Percentiles rank a stretch among this genome's conserved stretches.
Evolutionary conservation across 1,140 invertebrate genomes (phyloP).

Genomic region (Brachystomella parvula): DNA sequence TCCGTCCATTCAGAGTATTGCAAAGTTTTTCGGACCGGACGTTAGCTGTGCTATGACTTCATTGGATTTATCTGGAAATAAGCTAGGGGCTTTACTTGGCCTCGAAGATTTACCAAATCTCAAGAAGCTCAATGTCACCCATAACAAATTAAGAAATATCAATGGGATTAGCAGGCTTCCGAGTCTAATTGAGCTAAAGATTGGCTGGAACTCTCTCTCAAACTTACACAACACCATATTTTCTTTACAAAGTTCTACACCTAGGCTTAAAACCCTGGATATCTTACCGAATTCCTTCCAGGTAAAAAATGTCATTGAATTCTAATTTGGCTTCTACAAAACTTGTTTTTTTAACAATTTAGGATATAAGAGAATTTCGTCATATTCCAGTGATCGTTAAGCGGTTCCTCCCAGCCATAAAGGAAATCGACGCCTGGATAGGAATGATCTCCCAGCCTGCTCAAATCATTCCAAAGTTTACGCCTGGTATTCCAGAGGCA

Average conservation of each 20-base stretch:
- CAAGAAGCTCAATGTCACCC: constrained; percentile 27
- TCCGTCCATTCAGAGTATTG: not conserved
- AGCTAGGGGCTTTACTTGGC: constrained; percentile 16
- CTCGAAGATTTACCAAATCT: constrained; percentile 22
- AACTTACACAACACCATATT: constrained; percentile 25
- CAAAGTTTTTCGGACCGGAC: not conserved
- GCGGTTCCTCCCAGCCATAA: constrained; percentile 19
- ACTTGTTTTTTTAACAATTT: constrained; percentile 12
- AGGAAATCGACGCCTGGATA: constrained; percentile 26
- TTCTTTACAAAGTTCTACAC: constrained; percentile 16
- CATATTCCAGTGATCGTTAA: constrained; percentile 28
- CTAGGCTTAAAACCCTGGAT: constrained; percentile 18
- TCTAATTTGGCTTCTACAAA: not conserved
- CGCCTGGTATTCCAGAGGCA: not conserved
- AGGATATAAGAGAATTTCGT: constrained; percentile 29
- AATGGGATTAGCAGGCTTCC: constrained; percentile 26
- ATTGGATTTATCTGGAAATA: constrained; percentile 19
- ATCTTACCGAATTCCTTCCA: constrained; percentile 36
- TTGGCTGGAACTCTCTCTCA: constrained; percentile 26
- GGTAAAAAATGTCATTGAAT: constrained; percentile 4
- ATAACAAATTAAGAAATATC: constrained; percentile 33
- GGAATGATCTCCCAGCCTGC: constrained; percentile 13
- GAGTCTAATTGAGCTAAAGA: constrained; percentile 27
- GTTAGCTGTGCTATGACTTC: not conserved
- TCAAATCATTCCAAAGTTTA: not conserved